Evolutionary conservation across 64 coral and sea anemone genomes (phyloP), one percentile per base, ranked within the genome.

Genomic region (Platygyra sinensis): DNA sequence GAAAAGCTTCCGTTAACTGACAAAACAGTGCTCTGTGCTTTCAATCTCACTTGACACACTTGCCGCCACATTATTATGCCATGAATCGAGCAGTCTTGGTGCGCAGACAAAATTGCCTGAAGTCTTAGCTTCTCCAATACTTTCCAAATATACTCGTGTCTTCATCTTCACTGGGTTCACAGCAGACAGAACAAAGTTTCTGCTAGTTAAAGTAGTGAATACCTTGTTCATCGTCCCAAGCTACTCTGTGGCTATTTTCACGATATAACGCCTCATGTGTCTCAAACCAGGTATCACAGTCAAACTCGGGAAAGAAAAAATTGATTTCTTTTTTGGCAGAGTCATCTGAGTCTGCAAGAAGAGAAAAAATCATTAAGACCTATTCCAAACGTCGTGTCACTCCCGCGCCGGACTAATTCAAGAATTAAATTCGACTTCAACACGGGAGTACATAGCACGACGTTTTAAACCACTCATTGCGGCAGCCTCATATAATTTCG

Each of bases 271-370:
- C 36, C 42, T 85, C 81, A 36, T 71, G 62, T 16, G 42, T 72
- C 52, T 71, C 20, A 29, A 27, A 33, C 81, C 81, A 85, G 62
- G 27, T 18, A 13, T 85, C 61, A 32, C 60, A 83, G 82, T 90
- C 54, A 57, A 98, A 98, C 6, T 93, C 87, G 13, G 96, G 96
- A 29, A 98, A 98, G 71, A 98, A 98, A 74, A 93, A 93, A 52
- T 75, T 82, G 36, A 98, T 98, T 67, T 98, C 96, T 88, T 89
- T 98, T 62, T 75, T 88, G 60, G 96, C 96, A 54, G 93, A 87
- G 77, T 98, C 90, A 64, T 87, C 82, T 18, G 96, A 98, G 87
- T 98, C 96, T 98, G 61, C 1, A 52, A 67, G 77, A 95, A 74
- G 86, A 74, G 30, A 18, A 36, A 46, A 18, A 20, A 11, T 17